phyloP scores from a whole-genome alignment of 2,797 vertebrate genomes.

The Okamejei kenojei region DNA sequence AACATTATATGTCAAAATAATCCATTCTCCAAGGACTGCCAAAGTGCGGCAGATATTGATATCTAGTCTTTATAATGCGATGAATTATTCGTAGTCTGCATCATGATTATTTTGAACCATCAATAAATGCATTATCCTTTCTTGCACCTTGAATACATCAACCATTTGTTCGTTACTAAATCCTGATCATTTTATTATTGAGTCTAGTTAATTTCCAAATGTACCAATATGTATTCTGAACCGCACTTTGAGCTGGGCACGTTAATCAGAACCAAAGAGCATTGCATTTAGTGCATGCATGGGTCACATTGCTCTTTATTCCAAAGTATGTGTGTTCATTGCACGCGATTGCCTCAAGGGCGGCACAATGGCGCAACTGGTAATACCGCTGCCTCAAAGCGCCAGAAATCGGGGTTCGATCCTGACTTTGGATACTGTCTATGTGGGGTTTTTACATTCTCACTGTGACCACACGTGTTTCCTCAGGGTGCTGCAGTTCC shows the following conservation, averaged over 20 bases:
- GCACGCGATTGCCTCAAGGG: not conserved
- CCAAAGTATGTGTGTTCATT: not conserved
- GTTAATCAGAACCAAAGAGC: not conserved
- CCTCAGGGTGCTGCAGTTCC: too few relatives aligned
- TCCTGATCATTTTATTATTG: not conserved
- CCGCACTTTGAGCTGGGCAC: not conserved
- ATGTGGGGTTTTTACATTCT: too few relatives aligned
- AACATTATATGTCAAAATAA: not conserved
- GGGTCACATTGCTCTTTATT: not conserved
- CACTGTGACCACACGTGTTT: too few relatives aligned
- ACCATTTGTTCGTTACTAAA: not conserved
- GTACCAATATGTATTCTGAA: not conserved
- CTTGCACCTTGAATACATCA: not conserved
- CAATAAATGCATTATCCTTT: not conserved
- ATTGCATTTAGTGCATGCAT: not conserved
- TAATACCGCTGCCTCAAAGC: too few relatives aligned
- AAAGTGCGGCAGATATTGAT: not conserved
- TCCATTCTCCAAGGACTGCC: not conserved
- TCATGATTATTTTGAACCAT: conserved; percentile 15
- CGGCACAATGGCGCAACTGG: too few relatives aligned
- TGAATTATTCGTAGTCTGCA: not conserved
- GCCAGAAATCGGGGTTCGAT: too few relatives aligned
- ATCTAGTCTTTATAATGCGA: not conserved
- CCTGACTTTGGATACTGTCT: too few relatives aligned
- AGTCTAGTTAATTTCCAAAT: not conserved